These are phyloP conservation scores for Augiades crinisus DNA, from an alignment of 2,888 invertebrate species.

Conservation along the genomic window DNA sequence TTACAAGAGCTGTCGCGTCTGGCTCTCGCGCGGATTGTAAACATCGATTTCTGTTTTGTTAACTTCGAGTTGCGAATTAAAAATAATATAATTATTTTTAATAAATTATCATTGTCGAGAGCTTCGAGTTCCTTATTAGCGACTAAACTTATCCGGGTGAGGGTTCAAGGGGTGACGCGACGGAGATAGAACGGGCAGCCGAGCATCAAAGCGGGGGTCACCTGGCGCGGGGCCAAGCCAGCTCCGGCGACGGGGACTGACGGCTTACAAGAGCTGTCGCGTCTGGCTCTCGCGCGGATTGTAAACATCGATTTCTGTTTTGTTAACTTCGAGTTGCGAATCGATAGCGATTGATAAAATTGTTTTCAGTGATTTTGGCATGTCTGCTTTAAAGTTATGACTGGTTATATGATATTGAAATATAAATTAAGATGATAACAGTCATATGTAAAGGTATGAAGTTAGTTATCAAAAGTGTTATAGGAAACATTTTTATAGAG, in stretches of 20 bases:
- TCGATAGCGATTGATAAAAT: too few species aligned
- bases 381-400: too few species aligned
- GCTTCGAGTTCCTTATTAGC: neutral
- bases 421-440: too few species aligned
- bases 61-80: neutral
- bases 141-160: neutral
- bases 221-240: constrained; percentile 8
- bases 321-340: neutral
- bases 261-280: constrained; percentile 2
- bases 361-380: too few species aligned
- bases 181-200: constrained; percentile 13
- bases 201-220: constrained; percentile 22
- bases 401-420: too few species aligned
- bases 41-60: neutral
- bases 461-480: too few species aligned
- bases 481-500: too few species aligned
- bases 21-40: constrained; percentile 1
- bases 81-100: too few species aligned
- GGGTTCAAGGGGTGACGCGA: constrained; percentile 1
- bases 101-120: too few species aligned
- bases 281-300: neutral
- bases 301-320: neutral
- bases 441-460: too few species aligned
- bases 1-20: constrained; percentile 1
- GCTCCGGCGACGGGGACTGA: neutral